phyloP scores from a whole-genome alignment of 1,140 invertebrate species.

The Campoletis sonorensis region DNA sequence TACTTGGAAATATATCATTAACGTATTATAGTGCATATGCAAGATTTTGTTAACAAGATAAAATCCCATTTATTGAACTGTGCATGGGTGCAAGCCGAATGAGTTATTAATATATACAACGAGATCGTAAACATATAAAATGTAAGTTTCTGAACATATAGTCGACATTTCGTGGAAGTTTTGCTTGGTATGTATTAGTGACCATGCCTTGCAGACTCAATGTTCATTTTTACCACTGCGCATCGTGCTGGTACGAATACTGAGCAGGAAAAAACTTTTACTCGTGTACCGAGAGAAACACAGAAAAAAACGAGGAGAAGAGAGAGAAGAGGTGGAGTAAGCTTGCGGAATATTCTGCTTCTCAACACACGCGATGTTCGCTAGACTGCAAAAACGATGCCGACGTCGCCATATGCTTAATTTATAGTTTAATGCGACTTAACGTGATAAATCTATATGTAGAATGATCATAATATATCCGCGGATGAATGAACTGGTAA shows the following conservation, averaged over 20 bases:
- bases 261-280: neutral
- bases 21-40: too few species aligned
- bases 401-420: conserved; percentile 36
- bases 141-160: neutral
- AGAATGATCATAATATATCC: neutral
- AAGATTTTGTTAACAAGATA: neutral
- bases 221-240: neutral
- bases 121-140: conserved; percentile 21
- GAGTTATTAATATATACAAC: conserved; percentile 13
- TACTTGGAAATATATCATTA: neutral
- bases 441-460: conserved; percentile 33
- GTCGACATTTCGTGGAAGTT: conserved; percentile 12
- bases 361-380: conserved; percentile 36
- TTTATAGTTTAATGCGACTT: conserved; percentile 38
- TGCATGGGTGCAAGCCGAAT: neutral
- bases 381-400: conserved; percentile 27
- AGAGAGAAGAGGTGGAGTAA: conserved; percentile 27
- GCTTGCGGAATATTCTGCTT: conserved; percentile 26
- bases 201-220: neutral
- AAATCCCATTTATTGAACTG: neutral
- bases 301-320: neutral
- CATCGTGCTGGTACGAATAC: neutral
- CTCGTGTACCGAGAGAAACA: conserved; percentile 10
- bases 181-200: conserved; percentile 7
- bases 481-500: conserved; percentile 22